phyloP scores from a whole-genome alignment of 2,888 invertebrate genomes.

The Eledone cirrhosa region DNA sequence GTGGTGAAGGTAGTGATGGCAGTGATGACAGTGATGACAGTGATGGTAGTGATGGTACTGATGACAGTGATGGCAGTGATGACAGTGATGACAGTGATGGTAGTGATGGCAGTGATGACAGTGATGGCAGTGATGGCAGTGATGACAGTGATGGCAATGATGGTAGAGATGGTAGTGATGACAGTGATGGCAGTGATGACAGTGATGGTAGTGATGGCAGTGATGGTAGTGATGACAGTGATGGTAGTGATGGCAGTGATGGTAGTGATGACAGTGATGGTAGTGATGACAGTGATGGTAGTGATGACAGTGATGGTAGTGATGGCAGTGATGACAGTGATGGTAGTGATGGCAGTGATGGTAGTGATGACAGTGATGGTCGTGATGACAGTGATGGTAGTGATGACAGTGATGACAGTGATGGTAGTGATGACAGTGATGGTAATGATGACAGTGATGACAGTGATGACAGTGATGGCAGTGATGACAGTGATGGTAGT shows the following conservation, averaged over 20 bases:
- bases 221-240: slow-evolving; percentile 1
- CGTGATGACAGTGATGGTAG: slow-evolving; percentile 17
- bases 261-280: neutral
- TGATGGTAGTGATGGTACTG: slow-evolving; percentile 3
- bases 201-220: slow-evolving; percentile 15
- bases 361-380: neutral
- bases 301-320: slow-evolving; percentile 17
- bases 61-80: slow-evolving; percentile 7
- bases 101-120: neutral
- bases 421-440: slow-evolving; percentile 10
- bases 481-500: slow-evolving; percentile 24
- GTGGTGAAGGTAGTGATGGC: neutral
- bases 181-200: neutral
- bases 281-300: neutral
- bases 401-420: slow-evolving; percentile 5
- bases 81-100: slow-evolving; percentile 17
- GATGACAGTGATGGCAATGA: too few species aligned
- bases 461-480: neutral
- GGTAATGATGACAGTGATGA: slow-evolving; percentile 3
- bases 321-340: neutral
- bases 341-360: slow-evolving; percentile 7
- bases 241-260: slow-evolving; percentile 6
- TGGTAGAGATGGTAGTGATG: too few species aligned
- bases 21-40: slow-evolving; percentile 8
- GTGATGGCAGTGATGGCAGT: neutral